Base-by-base conservation (phyloP, 2,797 vertebrate species). In the Semaprochilodus insignis region DNA sequence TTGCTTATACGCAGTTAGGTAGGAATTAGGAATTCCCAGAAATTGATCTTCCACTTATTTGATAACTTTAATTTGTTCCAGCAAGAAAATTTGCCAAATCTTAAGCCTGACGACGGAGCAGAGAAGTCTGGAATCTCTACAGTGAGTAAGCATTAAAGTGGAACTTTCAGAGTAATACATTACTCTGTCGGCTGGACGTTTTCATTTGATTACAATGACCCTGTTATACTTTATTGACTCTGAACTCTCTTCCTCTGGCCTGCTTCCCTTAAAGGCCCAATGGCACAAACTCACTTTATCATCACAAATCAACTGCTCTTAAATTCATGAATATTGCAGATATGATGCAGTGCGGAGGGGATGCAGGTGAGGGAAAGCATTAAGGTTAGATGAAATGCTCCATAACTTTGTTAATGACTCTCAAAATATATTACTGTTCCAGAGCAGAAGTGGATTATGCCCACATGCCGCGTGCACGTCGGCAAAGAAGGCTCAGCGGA, bases 251-350 rank as follows among this genome's bases (percentile, higher is more conserved):
- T 86, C 23, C 51, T 81, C 62, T 76, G 71, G 34, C 75, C 69
- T 52, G 27, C 72, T 71, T 84, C 31, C 54, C 57, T 80, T 63
- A 80, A 83, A 76, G 55, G 31, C 31, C 55, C 67, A 73, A 80
- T 71, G 84, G 77, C 71, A 78, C 59, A 84, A 82, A 54, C 52
- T 16, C 77, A 86, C 72, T 88, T 85, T 73, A 76, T 88, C 83
- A 83, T 72, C 71, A 81, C 78, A 70, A 81, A 71, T 86, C 85
- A 85, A 81, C 77, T 76, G 71, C 73, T 81, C 27, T 70, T 83
- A 63, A 17, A 48, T 77, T 83, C 65, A 74, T 81, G 59, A 77
- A 78, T 85, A 76, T 52, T 40, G 63, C 62, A 85, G 81, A 59
- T 81, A 75, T 54, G 74, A 59, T 74, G 48, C 44, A 71, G 57